Conservation (phyloP, 1,140 invertebrate genomes). For the Condylostylus longicornis region DNA sequence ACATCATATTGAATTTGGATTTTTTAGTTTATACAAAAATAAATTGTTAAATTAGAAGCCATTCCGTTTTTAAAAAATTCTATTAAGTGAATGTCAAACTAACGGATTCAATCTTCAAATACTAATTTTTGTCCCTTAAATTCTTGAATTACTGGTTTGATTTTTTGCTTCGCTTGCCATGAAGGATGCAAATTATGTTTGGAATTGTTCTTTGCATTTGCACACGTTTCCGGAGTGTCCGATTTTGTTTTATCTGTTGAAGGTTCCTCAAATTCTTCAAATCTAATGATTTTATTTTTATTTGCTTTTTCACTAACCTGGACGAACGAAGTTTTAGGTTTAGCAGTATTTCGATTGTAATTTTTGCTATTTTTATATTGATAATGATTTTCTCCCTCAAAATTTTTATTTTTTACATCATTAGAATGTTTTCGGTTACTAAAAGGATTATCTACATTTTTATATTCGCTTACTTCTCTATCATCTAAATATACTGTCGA, state of each 20-base stretch:
- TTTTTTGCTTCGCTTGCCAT: slow-evolving; percentile 41
- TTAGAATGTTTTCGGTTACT: slow-evolving; percentile 11
- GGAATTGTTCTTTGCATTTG: too few relatives aligned
- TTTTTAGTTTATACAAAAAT: too few relatives aligned
- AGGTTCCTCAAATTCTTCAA: too few relatives aligned
- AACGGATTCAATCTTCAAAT: slow-evolving; percentile 16
- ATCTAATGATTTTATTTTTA: neutral
- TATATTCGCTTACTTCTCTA: slow-evolving; percentile 23
- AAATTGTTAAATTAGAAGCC: too few relatives aligned
- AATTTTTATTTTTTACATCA: slow-evolving; percentile 1
- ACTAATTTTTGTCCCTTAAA: slow-evolving; percentile 31
- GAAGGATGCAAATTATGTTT: slow-evolving; percentile 39
- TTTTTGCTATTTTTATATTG: neutral
- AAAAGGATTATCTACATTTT: slow-evolving; percentile 1
- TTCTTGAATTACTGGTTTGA: slow-evolving; percentile 20
- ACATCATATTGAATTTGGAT: too few relatives aligned
- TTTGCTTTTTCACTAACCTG: neutral
- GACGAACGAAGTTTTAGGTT: too few relatives aligned
- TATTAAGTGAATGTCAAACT: too few relatives aligned
- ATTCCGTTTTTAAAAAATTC: too few relatives aligned
- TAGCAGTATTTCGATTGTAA: neutral
- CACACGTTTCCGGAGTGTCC: too few relatives aligned
- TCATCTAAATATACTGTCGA: slow-evolving; percentile 32
- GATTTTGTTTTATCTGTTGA: too few relatives aligned
- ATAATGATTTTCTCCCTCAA: neutral